A percentile compares a stretch with the other conserved stretches of the same genome.
phyloP scores from a whole-genome alignment of 2,888 invertebrate species.

The Bellardia bayeri region DNA sequence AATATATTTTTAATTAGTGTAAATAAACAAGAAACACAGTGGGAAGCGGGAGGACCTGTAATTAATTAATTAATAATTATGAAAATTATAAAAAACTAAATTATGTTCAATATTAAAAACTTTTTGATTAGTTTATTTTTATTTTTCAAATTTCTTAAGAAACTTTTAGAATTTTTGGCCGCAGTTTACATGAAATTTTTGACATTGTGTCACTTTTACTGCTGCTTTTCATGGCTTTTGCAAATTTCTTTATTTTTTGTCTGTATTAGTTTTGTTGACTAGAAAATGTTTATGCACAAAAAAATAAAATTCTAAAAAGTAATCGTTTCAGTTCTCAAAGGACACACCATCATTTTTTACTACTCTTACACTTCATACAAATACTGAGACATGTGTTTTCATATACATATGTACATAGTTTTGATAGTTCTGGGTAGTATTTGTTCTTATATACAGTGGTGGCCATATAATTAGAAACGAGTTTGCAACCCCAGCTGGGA shows the following conservation, averaged over 20 bases:
- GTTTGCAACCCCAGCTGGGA: too few species aligned
- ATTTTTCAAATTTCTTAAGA: not conserved
- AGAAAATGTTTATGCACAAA: not conserved
- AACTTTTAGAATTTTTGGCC: not conserved
- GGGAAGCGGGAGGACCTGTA: too few species aligned
- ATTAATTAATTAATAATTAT: too few species aligned
- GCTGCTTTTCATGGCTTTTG: not conserved
- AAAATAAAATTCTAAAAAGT: slow-evolving; percentile 6
- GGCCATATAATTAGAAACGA: too few species aligned
- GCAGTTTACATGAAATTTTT: not conserved
- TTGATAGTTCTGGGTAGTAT: not conserved
- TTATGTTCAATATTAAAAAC: too few species aligned
- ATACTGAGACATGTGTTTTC: not conserved
- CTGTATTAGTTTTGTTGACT: not conserved
- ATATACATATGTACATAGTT: not conserved
- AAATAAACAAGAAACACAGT: too few species aligned
- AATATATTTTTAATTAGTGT: too few species aligned
- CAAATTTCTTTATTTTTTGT: slow-evolving; percentile 27
- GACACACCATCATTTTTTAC: slow-evolving; percentile 22
- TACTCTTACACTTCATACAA: not conserved
- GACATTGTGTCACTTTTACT: not conserved
- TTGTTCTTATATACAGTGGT: not conserved
- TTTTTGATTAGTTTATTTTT: not conserved
- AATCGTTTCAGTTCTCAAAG: slow-evolving; percentile 18
- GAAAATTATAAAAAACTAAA: too few species aligned